phyloP scores from a whole-genome alignment of 2,888 invertebrate species.

The Cheilosia urbana region DNA sequence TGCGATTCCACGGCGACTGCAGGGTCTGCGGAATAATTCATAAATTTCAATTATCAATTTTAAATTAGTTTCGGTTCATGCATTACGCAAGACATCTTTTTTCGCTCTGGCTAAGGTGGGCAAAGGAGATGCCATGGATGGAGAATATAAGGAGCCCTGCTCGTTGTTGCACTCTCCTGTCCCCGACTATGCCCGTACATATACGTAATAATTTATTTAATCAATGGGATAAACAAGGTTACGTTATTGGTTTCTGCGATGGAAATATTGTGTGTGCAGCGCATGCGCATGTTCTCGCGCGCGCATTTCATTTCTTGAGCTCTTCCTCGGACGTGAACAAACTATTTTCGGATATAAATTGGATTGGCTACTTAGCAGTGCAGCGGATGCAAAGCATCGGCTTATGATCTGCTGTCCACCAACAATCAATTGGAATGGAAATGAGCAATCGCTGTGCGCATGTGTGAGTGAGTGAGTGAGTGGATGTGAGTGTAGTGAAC shows the following conservation, averaged over 20 bases:
- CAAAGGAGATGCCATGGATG: neutral
- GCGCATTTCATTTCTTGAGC: conserved; percentile 67
- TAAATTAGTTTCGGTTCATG: conserved; percentile 75
- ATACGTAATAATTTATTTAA: conserved; percentile 71
- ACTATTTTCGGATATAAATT: conserved; percentile 65
- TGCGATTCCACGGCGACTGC: conserved; percentile 65
- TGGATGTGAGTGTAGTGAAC: neutral
- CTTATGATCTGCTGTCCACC: conserved; percentile 51
- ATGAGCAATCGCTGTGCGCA: conserved; percentile 27
- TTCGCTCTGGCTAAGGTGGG: neutral
- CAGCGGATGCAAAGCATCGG: conserved; percentile 37
- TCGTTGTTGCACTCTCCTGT: neutral
- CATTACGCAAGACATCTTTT: conserved; percentile 64
- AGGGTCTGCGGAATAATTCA: conserved; percentile 70
- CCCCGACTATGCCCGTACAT: conserved; percentile 13
- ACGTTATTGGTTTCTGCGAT: conserved; percentile 68
- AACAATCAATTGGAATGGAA: conserved; percentile 59
- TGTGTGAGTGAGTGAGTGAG: neutral
- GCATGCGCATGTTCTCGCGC: conserved; percentile 48
- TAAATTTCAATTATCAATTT: conserved; percentile 75
- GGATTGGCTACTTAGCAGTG: conserved; percentile 62
- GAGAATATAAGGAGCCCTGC: conserved; percentile 29
- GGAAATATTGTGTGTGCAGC: conserved; percentile 27
- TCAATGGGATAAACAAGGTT: conserved; percentile 74
- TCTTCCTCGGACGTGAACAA: conserved; percentile 56